phyloP scores from a whole-genome alignment of 2,888 invertebrate species.

The Netelia virgata region DNA sequence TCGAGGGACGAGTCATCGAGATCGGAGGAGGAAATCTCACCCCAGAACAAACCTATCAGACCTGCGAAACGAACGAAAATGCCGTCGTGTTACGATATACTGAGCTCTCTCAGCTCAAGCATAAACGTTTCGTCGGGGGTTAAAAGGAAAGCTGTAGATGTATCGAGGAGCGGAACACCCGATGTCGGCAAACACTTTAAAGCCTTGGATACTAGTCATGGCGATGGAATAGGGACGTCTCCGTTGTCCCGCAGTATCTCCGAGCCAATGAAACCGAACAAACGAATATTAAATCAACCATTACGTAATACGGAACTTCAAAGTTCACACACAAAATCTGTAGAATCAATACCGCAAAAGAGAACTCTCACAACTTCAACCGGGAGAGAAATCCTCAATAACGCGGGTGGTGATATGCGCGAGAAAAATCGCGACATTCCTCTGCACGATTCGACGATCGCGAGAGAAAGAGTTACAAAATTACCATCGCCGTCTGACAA shows the following conservation, averaged over 20 bases:
- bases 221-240: slow-evolving; percentile 37
- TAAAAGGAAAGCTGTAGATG: slow-evolving; percentile 80
- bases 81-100: slow-evolving; percentile 82
- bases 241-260: slow-evolving; percentile 39
- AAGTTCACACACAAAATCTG: slow-evolving; percentile 36
- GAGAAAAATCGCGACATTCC: not conserved
- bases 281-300: not conserved
- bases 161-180: slow-evolving; percentile 80
- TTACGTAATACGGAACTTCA: slow-evolving; percentile 1
- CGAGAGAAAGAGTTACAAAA: slow-evolving; percentile 18
- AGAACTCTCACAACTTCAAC: slow-evolving; percentile 17
- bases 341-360: slow-evolving; percentile 28
- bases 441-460: not conserved
- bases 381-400: not conserved
- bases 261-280: slow-evolving; percentile 44
- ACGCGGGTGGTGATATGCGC: slow-evolving; percentile 9
- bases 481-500: slow-evolving; percentile 57
- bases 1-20: slow-evolving; percentile 80
- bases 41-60: slow-evolving; percentile 76
- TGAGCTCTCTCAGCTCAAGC: slow-evolving; percentile 83
- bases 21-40: slow-evolving; percentile 79
- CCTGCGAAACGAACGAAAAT: slow-evolving; percentile 81
- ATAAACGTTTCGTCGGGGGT: slow-evolving; percentile 78
- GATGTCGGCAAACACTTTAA: slow-evolving; percentile 83
- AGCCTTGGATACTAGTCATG: slow-evolving; percentile 72